A percentile compares a stretch with the other conserved stretches of the same genome.
These are phyloP conservation scores for Lagopus leucura DNA, from an alignment of 2,113 vertebrate species.

Conservation along the genomic window DNA sequence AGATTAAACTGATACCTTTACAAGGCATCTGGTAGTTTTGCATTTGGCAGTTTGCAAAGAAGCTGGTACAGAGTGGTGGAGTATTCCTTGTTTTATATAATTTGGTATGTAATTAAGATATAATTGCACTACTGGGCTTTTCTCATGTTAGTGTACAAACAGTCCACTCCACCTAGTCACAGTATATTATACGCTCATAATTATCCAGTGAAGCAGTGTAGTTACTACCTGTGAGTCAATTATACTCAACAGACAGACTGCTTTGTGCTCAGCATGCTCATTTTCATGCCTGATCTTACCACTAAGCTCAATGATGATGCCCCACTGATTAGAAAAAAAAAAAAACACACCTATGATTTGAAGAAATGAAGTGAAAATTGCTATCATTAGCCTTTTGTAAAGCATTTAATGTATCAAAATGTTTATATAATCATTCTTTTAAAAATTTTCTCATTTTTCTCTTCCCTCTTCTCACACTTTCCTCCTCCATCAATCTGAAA, in stretches of 20 bases:
- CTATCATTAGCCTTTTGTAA: neutral
- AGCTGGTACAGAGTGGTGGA: neutral
- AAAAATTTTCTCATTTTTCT: neutral
- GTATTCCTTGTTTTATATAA: neutral
- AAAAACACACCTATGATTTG: neutral
- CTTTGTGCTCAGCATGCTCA: neutral
- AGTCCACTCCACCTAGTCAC: neutral
- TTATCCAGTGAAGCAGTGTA: neutral
- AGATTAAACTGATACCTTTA: neutral
- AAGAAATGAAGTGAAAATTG: neutral
- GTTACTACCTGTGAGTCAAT: neutral
- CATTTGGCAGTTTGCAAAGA: neutral
- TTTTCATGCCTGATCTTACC: neutral
- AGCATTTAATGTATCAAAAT: neutral
- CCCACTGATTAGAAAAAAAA: neutral
- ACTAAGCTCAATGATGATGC: neutral
- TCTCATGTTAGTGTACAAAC: neutral
- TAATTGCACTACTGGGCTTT: neutral
- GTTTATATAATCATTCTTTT: neutral
- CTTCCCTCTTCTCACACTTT: neutral
- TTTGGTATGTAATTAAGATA: neutral
- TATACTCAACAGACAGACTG: neutral
- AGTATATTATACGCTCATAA: neutral
- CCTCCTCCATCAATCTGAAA: neutral
- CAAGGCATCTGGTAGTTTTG: neutral